phyloP scores from a whole-genome alignment of 2,888 invertebrate genomes.

The Eupithecia tripunctaria region DNA sequence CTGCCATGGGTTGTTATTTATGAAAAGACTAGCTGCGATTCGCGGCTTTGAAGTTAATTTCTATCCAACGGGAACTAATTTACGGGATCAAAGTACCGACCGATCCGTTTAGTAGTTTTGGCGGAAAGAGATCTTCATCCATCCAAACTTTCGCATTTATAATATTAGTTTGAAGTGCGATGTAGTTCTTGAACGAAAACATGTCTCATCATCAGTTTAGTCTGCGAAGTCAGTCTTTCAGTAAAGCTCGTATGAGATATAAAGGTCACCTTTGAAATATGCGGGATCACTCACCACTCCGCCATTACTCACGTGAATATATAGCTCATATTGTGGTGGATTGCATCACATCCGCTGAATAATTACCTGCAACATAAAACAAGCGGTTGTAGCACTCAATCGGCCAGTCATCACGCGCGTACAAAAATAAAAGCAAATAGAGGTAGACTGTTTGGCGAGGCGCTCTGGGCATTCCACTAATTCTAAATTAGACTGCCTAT shows the following conservation, averaged over 20 bases:
- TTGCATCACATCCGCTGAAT: constrained; percentile 41
- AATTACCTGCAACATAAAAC: constrained; percentile 57
- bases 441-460: constrained; percentile 68
- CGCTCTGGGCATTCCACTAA: constrained; percentile 55
- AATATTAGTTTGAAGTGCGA: no score
- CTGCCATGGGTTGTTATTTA: background rate
- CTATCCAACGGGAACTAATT: no score
- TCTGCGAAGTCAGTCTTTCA: background rate
- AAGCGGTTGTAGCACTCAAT: constrained; percentile 41
- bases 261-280: background rate
- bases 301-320: constrained; percentile 21
- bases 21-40: no score
- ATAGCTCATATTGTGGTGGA: constrained; percentile 21
- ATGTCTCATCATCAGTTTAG: background rate
- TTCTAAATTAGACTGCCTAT: constrained; percentile 63
- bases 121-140: no score
- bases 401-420: constrained; percentile 30
- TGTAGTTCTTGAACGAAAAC: background rate
- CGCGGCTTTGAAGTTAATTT: no score
- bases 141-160: no score
- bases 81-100: no score
- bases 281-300: background rate
- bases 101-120: no score
- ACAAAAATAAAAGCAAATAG: constrained; percentile 44
- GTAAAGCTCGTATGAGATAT: background rate